A percentile compares a stretch with the other conserved stretches of the same genome.
phyloP scores from a whole-genome alignment of 2,113 vertebrate genomes.

The Corydoras maculifer region DNA sequence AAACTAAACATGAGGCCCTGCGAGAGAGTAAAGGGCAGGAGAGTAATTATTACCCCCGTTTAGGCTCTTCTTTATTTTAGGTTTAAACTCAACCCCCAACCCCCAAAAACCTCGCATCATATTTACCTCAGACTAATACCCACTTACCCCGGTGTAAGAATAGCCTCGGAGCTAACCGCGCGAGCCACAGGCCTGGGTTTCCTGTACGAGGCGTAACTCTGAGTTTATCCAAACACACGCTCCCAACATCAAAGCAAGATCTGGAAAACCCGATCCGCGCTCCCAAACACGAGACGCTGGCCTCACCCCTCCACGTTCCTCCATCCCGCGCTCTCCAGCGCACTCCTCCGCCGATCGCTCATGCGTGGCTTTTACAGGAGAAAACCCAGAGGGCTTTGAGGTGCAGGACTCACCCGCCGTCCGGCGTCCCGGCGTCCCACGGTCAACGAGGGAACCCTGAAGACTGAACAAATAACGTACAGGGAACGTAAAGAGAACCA shows the following conservation, averaged over 20 bases:
- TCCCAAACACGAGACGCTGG: background rate
- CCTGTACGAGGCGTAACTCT: conserved; percentile 25
- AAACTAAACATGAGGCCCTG: background rate
- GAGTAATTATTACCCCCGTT: conserved; percentile 3
- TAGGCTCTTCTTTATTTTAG: conserved; percentile 5
- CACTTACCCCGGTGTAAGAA: conserved; percentile 18
- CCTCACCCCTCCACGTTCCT: background rate
- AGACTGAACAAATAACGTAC: too few species aligned
- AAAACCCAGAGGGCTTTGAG: background rate
- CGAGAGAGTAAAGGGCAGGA: background rate
- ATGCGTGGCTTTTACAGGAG: conserved; percentile 5
- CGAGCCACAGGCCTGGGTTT: conserved; percentile 49
- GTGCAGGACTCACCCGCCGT: too few species aligned
- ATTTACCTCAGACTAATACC: conserved; percentile 16
- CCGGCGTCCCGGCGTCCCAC: too few species aligned
- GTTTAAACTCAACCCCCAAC: background rate
- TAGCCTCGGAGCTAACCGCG: conserved; percentile 38
- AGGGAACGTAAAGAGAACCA: too few species aligned
- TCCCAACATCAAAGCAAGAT: conserved; percentile 20
- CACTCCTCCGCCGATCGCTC: conserved; percentile 4
- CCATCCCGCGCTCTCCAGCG: conserved; percentile 7
- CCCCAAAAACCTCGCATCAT: background rate
- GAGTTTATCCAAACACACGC: conserved; percentile 18
- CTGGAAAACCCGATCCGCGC: conserved; percentile 6
- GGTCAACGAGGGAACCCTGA: too few species aligned